Conservation (phyloP, 2,113 vertebrate species). For the Psilopogon haemacephalus region DNA sequence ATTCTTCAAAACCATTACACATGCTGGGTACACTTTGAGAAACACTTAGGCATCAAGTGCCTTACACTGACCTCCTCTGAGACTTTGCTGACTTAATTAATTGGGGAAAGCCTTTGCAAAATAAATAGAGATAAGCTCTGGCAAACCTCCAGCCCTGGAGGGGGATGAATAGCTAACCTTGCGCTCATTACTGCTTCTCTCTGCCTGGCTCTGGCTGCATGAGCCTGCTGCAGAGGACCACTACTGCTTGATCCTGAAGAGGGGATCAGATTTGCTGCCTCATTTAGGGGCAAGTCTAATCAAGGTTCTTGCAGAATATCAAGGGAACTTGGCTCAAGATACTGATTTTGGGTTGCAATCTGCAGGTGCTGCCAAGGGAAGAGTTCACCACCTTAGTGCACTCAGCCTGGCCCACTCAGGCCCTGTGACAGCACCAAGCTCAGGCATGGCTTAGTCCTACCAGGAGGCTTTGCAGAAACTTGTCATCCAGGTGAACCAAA, state of each 20-base stretch:
- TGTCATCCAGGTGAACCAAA: neutral
- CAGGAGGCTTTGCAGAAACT: neutral
- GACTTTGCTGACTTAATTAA: conserved; percentile 54
- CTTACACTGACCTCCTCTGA: conserved; percentile 41
- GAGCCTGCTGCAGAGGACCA: neutral
- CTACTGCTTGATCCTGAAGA: neutral
- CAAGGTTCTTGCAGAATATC: neutral
- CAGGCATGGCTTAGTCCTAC: fast-evolving
- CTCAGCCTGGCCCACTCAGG: neutral
- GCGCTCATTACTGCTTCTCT: neutral
- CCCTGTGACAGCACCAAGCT: neutral
- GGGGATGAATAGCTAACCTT: neutral
- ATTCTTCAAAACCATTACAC: neutral
- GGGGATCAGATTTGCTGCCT: neutral
- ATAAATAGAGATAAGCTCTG: conserved; percentile 61
- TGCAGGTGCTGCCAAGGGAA: neutral
- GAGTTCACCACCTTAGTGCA: neutral
- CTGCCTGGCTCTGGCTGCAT: fast-evolving
- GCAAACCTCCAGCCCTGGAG: conserved; percentile 36
- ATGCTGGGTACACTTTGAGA: neutral
- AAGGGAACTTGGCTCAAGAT: neutral
- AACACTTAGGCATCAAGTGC: conserved; percentile 46
- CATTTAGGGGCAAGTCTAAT: neutral
- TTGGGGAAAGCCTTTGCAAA: conserved; percentile 49
- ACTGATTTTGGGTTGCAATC: neutral